These are phyloP conservation scores for Drosophila sproati DNA, from an alignment of 1,140 invertebrate genomes.

Conservation along the genomic window DNA sequence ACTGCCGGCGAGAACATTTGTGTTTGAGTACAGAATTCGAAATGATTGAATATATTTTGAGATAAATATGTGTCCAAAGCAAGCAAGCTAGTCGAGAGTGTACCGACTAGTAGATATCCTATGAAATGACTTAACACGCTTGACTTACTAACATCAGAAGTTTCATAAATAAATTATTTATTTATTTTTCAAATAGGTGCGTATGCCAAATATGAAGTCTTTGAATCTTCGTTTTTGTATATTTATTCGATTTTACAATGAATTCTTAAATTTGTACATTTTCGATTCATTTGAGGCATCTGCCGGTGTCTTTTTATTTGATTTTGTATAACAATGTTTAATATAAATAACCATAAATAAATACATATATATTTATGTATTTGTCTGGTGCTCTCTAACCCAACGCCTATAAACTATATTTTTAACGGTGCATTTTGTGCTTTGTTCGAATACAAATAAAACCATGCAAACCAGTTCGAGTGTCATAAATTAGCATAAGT, in stretches of 20 bases:
- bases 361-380: conserved; percentile 17
- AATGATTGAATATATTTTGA: background rate
- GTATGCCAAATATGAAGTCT: too few relatives aligned
- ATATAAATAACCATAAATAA: conserved; percentile 59
- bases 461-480: conserved; percentile 49
- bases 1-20: conserved; percentile 64
- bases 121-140: background rate
- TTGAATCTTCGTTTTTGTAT: too few relatives aligned
- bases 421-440: conserved; percentile 72
- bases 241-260: too few relatives aligned
- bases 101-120: background rate
- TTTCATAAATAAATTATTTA: background rate
- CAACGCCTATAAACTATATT: conserved; percentile 56
- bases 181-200: too few relatives aligned
- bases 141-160: background rate
- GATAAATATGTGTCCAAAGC: background rate
- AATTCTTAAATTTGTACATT: conserved; percentile 5
- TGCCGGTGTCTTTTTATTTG: conserved; percentile 48
- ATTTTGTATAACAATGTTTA: conserved; percentile 38
- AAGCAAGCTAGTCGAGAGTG: background rate
- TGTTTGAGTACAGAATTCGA: background rate
- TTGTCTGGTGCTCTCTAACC: conserved; percentile 30
- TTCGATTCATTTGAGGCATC: conserved; percentile 29
- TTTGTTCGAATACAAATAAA: conserved; percentile 20
- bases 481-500: conserved; percentile 36